Percentiles rank a stretch among this genome's conserved stretches.
Evolutionary conservation across 2,113 vertebrate genomes (phyloP).

Genomic region (Porphyrio hochstetteri): DNA sequence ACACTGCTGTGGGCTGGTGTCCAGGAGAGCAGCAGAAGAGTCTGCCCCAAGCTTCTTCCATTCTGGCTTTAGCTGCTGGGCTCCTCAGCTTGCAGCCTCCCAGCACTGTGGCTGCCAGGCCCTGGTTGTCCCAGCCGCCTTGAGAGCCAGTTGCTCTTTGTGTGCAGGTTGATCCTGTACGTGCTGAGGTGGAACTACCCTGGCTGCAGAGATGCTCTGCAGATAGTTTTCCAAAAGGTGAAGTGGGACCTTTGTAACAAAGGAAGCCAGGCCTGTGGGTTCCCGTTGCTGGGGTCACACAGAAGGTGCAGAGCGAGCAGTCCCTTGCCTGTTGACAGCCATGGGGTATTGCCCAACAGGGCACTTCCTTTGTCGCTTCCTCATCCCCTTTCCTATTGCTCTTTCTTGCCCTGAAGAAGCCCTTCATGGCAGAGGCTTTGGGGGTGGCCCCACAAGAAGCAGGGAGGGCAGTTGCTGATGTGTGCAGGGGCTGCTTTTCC

Average conservation of each 20-base stretch:
- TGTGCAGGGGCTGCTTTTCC: rapidly evolving
- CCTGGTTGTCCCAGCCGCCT: rapidly evolving
- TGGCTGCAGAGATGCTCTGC: background rate
- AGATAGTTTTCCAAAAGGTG: background rate
- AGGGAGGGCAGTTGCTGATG: background rate
- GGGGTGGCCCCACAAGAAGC: background rate
- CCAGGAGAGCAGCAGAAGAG: background rate
- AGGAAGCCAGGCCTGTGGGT: background rate
- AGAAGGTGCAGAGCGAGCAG: background rate
- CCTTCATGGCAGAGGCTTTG: background rate
- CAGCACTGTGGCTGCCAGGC: background rate
- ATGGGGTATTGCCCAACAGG: background rate
- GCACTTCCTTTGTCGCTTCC: background rate
- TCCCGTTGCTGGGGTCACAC: background rate
- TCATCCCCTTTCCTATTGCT: background rate
- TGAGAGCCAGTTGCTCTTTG: background rate
- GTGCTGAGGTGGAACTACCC: background rate
- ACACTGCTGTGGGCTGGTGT: background rate
- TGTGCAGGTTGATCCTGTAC: too few relatives aligned
- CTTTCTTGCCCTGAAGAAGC: background rate
- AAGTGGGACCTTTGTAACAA: background rate
- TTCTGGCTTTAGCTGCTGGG: background rate
- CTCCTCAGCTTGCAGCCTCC: background rate
- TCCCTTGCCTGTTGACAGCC: background rate
- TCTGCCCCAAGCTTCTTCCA: background rate